Base-by-base conservation (phyloP, 2,888 invertebrate genomes). In the Rhagium mordax region DNA sequence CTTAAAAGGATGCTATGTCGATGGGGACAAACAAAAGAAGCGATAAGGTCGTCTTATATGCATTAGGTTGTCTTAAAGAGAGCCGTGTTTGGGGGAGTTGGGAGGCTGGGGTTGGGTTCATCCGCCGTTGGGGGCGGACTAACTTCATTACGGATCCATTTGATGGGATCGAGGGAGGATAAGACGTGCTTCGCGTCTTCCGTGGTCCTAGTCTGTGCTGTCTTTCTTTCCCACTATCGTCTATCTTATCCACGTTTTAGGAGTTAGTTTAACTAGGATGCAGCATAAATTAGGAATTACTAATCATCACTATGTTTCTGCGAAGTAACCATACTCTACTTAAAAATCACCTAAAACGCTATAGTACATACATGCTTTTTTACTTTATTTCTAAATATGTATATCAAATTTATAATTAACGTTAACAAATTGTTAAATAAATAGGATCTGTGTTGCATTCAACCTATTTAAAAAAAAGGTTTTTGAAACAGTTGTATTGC, bases 91-190 rank as follows among this genome's bases (percentile, higher is more conserved):
- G 77, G 76, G 81, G 81, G 82, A 67, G 74, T 61, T 78, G 73
- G 75, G 78, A 73, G 69, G 15, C 29, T 65, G 64, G 72, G 62
- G 69, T 66, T 60, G 69, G 61, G 69, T 60, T 69, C 75, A 72
- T 67, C 64, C 71, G 64, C 62, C 70, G 70, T 57, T 77, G 80
- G 80, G 74, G 77, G 72, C 70, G 71, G 60, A 90, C 90, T 93
- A 93, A 93, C 92, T 92, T 91, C 91, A 91, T 93, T 93, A 93
- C 91, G 92, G 91, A 92, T 93, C 92, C 93, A 93, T 93, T 93
- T 93, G 93, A 93, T 92, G 92, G 92, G 91, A 92, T 92, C 91
- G 91, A 84, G 85, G 85, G 84, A 83, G 84, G 80, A 82, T 83
- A 83, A 82, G 83, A 84, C 83, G 84, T 84, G 84, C 83, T 82